phyloP scores from a whole-genome alignment of 2,797 vertebrate genomes.

The Mustela erminea region DNA sequence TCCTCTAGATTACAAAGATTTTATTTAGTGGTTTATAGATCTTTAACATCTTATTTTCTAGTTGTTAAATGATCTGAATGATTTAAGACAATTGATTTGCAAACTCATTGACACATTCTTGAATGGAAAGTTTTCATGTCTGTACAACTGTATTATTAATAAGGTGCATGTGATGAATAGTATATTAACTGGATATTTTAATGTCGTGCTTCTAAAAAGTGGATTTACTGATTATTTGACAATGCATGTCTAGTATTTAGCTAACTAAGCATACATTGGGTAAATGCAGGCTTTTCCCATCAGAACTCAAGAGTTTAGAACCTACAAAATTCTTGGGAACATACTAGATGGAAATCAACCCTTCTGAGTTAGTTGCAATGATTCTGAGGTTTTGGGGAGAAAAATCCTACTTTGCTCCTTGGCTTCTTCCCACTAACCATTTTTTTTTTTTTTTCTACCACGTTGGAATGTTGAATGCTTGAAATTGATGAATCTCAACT shows the following conservation, averaged over 20 bases:
- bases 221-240: not conserved
- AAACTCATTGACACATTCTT: not conserved
- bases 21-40: not conserved
- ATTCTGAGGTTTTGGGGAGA: not conserved
- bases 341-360: not conserved
- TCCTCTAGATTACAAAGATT: not conserved
- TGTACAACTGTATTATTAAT: not conserved
- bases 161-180: not conserved
- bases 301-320: not conserved
- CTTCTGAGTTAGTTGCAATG: not conserved
- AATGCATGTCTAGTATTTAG: not conserved
- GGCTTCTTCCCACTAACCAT: not conserved
- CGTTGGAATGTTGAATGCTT: constrained; percentile 1
- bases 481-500: not conserved
- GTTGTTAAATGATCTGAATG: not conserved
- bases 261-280: not conserved
- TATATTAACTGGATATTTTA: constrained; percentile 12
- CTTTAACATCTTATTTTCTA: constrained; percentile 4
- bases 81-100: not conserved
- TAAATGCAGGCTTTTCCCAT: not conserved
- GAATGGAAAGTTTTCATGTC: not conserved
- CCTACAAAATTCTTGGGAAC: not conserved
- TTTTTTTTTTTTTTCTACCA: not conserved
- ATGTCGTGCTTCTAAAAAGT: not conserved
- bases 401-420: not conserved